These are phyloP conservation scores for Malacoraja senta DNA, from an alignment of 2,797 vertebrate species.

Conservation along the genomic window DNA sequence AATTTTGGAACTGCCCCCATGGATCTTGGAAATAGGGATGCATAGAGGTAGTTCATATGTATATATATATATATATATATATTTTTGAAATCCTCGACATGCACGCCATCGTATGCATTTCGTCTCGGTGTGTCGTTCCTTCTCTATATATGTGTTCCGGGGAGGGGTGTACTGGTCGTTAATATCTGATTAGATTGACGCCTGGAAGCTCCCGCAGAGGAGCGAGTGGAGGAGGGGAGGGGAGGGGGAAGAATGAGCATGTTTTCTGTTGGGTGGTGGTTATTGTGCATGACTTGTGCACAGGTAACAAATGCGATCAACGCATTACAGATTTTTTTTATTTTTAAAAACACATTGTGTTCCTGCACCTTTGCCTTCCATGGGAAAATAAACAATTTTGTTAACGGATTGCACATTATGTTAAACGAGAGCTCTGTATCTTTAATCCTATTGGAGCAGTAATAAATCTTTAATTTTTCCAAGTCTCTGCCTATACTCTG, in stretches of 20 bases:
- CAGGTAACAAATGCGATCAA: constrained; percentile 31
- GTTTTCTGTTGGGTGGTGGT: constrained; percentile 25
- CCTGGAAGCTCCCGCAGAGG: constrained; percentile 37
- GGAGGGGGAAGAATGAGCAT: neutral
- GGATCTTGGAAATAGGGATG: neutral
- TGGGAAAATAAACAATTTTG: constrained; percentile 9
- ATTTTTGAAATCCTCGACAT: neutral
- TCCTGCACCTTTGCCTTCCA: neutral
- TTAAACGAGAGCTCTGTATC: constrained; percentile 26
- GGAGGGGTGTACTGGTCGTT: constrained; percentile 31
- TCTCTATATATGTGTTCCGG: neutral
- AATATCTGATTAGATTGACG: constrained; percentile 38
- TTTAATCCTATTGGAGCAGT: constrained; percentile 37
- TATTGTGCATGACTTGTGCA: constrained; percentile 23
- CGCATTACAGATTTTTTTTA: neutral
- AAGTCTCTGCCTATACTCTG: constrained; percentile 4
- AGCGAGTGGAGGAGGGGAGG: neutral
- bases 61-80: neutral
- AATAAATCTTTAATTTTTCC: constrained; percentile 37
- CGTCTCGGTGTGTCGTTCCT: constrained; percentile 20
- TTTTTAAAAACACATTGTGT: neutral
- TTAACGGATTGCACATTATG: constrained; percentile 25
- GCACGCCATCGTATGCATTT: constrained; percentile 25
- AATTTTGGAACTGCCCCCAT: neutral
- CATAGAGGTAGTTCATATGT: neutral